phyloP scores from a whole-genome alignment of 2,113 vertebrate species.

The Tupaia chinensis region DNA sequence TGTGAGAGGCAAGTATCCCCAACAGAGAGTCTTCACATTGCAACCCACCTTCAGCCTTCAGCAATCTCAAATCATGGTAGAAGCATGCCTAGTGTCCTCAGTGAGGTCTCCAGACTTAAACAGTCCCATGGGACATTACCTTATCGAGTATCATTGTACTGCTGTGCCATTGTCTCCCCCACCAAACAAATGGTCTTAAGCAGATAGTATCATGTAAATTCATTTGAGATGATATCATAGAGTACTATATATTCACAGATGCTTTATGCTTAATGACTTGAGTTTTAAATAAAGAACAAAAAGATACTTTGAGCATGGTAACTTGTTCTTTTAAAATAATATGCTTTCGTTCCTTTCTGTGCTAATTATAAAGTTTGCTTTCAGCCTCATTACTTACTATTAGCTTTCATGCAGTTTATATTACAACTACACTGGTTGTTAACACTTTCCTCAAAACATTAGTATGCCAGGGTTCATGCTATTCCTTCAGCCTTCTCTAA shows the following conservation, averaged over 20 bases:
- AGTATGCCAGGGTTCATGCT: not conserved
- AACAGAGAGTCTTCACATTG: no score
- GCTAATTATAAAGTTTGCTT: not conserved
- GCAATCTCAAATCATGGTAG: no score
- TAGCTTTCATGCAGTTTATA: not conserved
- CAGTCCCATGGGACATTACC: no score
- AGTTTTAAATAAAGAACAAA: not conserved
- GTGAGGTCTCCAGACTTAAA: no score
- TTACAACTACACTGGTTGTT: not conserved
- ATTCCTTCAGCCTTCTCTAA: not conserved
- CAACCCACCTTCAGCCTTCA: no score
- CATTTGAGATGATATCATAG: not conserved
- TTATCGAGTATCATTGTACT: no score
- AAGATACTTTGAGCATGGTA: not conserved
- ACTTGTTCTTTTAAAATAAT: not conserved
- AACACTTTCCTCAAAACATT: not conserved
- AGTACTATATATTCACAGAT: not conserved
- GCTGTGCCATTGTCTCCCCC: no score
- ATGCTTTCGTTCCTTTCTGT: not conserved
- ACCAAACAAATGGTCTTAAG: not conserved
- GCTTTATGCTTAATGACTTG: conserved; percentile 7
- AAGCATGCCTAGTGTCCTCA: no score
- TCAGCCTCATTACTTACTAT: not conserved
- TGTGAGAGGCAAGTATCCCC: no score
- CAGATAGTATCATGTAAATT: not conserved